Evolutionary conservation across 2,113 vertebrate genomes (phyloP).

Genomic region (Ailuropoda melanoleuca): DNA sequence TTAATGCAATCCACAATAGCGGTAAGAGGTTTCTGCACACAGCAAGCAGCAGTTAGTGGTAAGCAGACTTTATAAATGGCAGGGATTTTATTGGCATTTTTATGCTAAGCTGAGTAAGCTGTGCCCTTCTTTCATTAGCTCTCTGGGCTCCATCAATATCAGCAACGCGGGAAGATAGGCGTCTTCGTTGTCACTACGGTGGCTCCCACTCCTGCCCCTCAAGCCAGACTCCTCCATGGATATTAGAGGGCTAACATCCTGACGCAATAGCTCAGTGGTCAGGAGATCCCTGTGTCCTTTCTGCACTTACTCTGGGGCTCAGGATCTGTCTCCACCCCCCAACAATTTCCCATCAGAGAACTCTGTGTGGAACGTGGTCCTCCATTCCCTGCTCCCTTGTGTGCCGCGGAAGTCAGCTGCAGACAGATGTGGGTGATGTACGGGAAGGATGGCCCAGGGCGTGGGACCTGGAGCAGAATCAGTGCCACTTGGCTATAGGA

Average conservation of each 20-base stretch:
- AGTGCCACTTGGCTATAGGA: not conserved
- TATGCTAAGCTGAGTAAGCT: not conserved
- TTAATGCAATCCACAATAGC: not conserved
- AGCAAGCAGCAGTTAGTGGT: not conserved
- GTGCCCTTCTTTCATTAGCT: not conserved
- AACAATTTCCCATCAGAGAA: not conserved
- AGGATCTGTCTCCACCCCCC: not conserved
- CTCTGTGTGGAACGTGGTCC: not conserved
- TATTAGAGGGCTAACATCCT: not conserved
- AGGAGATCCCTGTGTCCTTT: not conserved
- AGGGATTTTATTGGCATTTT: not conserved
- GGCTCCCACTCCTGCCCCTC: no score
- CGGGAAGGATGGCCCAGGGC: not conserved
- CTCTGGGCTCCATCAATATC: not conserved
- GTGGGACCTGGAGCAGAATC: not conserved
- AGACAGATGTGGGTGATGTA: not conserved
- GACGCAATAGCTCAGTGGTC: not conserved
- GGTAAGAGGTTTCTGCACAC: not conserved
- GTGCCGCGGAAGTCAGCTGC: not conserved
- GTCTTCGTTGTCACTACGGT: not conserved
- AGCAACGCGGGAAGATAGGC: not conserved
- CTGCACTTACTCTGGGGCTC: not conserved
- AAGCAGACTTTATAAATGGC: not conserved
- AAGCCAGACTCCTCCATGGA: not conserved
- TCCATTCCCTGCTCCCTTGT: not conserved